These are phyloP conservation scores for Cyphomyrus discorhynchus DNA, from an alignment of 2,113 vertebrate genomes.

Conservation along the genomic window DNA sequence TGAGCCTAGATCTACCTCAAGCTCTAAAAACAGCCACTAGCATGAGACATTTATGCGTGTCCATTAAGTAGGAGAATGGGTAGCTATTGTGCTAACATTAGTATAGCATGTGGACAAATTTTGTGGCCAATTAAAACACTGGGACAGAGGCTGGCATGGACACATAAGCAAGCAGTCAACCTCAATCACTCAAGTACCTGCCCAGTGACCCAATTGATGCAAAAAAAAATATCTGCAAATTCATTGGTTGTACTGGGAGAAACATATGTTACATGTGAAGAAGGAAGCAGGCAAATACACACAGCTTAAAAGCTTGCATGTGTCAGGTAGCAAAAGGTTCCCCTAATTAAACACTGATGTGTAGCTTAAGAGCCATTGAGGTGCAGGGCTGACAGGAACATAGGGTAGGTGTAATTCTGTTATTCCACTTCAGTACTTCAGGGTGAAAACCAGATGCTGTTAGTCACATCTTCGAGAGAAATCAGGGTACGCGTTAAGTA, in stretches of 20 bases:
- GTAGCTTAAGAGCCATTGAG: not conserved
- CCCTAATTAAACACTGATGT: not conserved
- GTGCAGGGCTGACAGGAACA: not conserved
- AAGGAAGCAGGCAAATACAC: not conserved
- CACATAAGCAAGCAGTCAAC: not conserved
- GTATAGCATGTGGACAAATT: not conserved
- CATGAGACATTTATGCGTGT: not conserved
- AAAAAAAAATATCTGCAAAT: not conserved
- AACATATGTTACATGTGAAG: not conserved
- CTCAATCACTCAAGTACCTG: not conserved
- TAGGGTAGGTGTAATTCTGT: not conserved
- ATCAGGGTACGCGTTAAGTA: not conserved
- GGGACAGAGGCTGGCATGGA: not conserved
- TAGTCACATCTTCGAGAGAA: not conserved
- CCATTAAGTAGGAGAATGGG: not conserved
- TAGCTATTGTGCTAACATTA: not conserved
- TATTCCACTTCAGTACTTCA: not conserved
- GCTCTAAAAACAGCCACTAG: not conserved
- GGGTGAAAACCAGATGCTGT: not conserved
- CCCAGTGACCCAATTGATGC: not conserved
- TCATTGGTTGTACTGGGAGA: not conserved
- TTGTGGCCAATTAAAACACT: not conserved
- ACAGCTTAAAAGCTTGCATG: not conserved
- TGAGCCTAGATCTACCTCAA: not conserved
- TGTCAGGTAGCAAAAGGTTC: not conserved